phyloP scores from a whole-genome alignment of 2,888 invertebrate species.

The Mesodorylaimus sp. region DNA sequence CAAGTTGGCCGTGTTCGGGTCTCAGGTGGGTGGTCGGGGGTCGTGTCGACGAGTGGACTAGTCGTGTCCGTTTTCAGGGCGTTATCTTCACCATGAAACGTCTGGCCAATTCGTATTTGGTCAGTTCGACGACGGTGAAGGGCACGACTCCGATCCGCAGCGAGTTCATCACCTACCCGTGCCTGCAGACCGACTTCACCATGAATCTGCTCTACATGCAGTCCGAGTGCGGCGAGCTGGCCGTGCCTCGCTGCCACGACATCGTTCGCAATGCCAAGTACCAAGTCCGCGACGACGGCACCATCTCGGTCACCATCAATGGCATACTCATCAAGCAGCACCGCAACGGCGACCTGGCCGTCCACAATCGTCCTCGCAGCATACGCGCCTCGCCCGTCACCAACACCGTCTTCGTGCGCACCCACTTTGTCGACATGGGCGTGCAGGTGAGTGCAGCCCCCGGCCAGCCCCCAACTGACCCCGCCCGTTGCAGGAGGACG shows the following conservation, averaged over 20 bases:
- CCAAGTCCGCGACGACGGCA: conserved; percentile 24
- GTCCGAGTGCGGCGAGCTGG: conserved; percentile 15
- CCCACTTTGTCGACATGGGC: conserved; percentile 31
- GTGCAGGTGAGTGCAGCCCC: conserved; percentile 21
- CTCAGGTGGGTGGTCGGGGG: not conserved
- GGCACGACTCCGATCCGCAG: conserved; percentile 30
- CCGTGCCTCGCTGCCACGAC: conserved; percentile 23
- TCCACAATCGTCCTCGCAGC: conserved; percentile 31
- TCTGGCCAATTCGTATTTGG: conserved; percentile 18
- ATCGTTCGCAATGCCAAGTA: conserved; percentile 29
- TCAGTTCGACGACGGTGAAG: conserved; percentile 19
- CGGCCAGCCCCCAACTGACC: too few species aligned
- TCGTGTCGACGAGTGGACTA: conserved; percentile 17
- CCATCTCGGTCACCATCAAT: conserved; percentile 29
- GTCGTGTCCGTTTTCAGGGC: conserved; percentile 17
- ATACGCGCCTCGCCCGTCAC: conserved; percentile 29
- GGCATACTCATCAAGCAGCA: conserved; percentile 30
- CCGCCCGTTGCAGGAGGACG: conserved; percentile 17
- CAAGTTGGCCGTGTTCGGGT: conserved; percentile 12
- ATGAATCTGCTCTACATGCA: conserved; percentile 23
- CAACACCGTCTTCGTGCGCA: conserved; percentile 27
- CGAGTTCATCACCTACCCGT: conserved; percentile 28
- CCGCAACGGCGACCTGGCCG: conserved; percentile 29
- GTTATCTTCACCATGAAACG: conserved; percentile 23
- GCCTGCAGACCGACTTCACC: conserved; percentile 28